These are phyloP conservation scores for Semibalanus balanoides DNA, from an alignment of 1,140 invertebrate genomes.

Conservation along the genomic window DNA sequence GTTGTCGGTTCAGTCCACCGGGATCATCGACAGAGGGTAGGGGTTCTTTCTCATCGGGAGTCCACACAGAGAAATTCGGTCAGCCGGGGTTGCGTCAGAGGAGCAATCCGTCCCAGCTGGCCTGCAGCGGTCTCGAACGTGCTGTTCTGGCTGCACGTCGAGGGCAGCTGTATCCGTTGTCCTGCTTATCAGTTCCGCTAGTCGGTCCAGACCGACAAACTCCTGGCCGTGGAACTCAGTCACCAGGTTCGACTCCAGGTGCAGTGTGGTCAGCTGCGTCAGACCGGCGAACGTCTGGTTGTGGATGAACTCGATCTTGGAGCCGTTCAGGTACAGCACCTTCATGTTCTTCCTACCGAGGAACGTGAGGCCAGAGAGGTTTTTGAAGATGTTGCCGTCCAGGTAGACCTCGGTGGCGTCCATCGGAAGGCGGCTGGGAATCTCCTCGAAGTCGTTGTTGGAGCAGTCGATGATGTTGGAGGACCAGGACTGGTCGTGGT, in stretches of 20 bases:
- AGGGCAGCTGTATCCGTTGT: slow-evolving; percentile 60
- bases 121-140: slow-evolving; percentile 59
- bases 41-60: slow-evolving; percentile 45
- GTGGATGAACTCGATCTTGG: slow-evolving; percentile 67
- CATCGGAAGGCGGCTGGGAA: slow-evolving; percentile 79
- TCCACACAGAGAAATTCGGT: slow-evolving; percentile 58
- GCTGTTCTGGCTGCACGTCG: slow-evolving; percentile 50
- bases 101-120: slow-evolving; percentile 50
- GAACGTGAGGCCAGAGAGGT: slow-evolving; percentile 61
- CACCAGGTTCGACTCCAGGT: slow-evolving; percentile 64
- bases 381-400: slow-evolving; percentile 69
- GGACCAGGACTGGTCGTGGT: slow-evolving; percentile 80
- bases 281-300: slow-evolving; percentile 82
- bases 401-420: slow-evolving; percentile 77
- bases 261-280: slow-evolving; percentile 59
- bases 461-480: slow-evolving; percentile 85
- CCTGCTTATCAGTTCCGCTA: slow-evolving; percentile 46
- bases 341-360: slow-evolving; percentile 74
- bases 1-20: slow-evolving; percentile 57
- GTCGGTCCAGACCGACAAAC: slow-evolving; percentile 51
- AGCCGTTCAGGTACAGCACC: slow-evolving; percentile 66
- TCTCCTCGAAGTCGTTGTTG: slow-evolving; percentile 49
- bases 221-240: slow-evolving; percentile 62
- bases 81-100: slow-evolving; percentile 59
- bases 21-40: slow-evolving; percentile 42